Base-by-base conservation (phyloP, 1,140 invertebrate genomes). In the Heterodera schachtii region DNA sequence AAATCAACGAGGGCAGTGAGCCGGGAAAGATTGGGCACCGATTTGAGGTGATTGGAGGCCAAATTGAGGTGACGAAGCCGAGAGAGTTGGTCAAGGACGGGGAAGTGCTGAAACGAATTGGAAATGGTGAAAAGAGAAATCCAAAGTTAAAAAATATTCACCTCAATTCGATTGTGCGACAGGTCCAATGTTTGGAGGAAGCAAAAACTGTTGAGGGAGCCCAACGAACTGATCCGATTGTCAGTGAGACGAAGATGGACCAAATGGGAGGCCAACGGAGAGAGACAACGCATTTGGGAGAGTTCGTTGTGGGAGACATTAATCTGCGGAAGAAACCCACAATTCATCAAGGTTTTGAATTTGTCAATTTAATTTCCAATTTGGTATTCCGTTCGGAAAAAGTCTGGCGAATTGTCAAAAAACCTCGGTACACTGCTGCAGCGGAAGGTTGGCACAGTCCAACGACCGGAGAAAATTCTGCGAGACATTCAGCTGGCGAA, bases 111-210 rank as follows among this genome's bases (percentile, higher is more conserved):
- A 75, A 75, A 49, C 66, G 3, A n/a, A n/a, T n/a, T n/a, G 57
- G 57, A 9, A 31, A 67, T 41, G 16, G 57, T 1, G 7, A 2
- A 67, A 9, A 8, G 11, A 41, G n/a, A n/a, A 77, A 52, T n/a
- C 1, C 21, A 46, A 46, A 67, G n/a, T n/a, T n/a, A n/a, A n/a
- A n/a, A n/a, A n/a, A n/a, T n/a, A n/a, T n/a, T n/a, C n/a, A 81
- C 80, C 64, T 81, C 80, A 69, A 81, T 81, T 31, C 80, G 73
- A 69, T 81, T 81, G 52, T 81, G 80, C 2, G 80, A 81, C 9
- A 81, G 66, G 49, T 81, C 73, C 6, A 81, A 19, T 21, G 64
- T 46, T 41, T 77, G 52, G 9, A 81, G 44, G n/a, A 67, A 49
- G 41, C 75, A 16, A 47, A 81, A 76, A n/a, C 21, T 79, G 4